Evolutionary conservation across 1,140 invertebrate species (phyloP), one percentile per base, ranked within the genome.

Genomic region (Drosophila micromelanica): DNA sequence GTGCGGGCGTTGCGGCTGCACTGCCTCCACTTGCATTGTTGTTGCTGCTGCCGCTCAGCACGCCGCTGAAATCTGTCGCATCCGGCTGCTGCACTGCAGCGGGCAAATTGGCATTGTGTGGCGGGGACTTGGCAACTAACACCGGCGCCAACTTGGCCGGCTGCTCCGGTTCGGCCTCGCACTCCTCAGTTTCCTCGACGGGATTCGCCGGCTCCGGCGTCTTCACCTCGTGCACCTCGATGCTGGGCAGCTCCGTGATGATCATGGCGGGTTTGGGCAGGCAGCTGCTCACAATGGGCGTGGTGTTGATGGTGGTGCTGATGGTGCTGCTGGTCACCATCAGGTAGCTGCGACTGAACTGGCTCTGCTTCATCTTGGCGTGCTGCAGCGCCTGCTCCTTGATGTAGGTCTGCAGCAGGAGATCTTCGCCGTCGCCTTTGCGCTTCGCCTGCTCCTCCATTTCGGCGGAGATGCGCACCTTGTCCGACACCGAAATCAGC

Each of bases 351-450:
- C 80, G 84, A 57, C 76, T 89, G 20, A 90, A 82, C 77, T 94
- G 94, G 59, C 93, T 94, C 72, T 95, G 95, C 92, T 96, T 96
- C n/a, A 96, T 95, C 91, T 94, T 95, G 40, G 94, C 94, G 79
- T 96, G 95, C 85, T 95, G 93, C 13, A 96, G 92, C n/a, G 96
- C 95, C 90, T 95, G 93, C 85, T 96, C 96, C 4, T 95, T 96
- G 49, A 96, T 93, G 92, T 96, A 96, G 0, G 95, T 95, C 71
- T 96, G 95, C 13, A 96, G 89, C 93, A 96, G 68, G n/a, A 90
- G 63, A 84, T 91, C 76, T 37, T 86, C 71, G 6, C 78, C 73
- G 23, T 71, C 73, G 7, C 74, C 72, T 7, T 89, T 85, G 20
- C 68, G 71, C 52, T 77, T 86, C n/a, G 70, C 85, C 37, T 76